These are phyloP conservation scores for Orthosia cruda DNA, from an alignment of 2,888 invertebrate species.

Conservation along the genomic window DNA sequence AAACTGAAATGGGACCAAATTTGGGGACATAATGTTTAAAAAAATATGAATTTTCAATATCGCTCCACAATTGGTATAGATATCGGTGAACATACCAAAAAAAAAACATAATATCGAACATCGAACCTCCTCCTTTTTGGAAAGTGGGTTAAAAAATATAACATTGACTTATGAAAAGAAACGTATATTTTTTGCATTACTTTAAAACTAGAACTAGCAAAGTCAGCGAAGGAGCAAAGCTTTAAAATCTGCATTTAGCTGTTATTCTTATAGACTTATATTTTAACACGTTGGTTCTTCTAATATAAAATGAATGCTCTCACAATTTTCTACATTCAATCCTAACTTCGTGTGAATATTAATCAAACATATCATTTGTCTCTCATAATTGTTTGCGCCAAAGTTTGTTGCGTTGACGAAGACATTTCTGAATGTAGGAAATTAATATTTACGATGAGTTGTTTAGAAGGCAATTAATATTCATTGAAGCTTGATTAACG, in stretches of 20 bases:
- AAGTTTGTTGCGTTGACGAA: constrained; percentile 9
- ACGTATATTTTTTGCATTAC: not conserved
- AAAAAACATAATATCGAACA: too few species aligned
- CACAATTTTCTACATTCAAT: constrained; percentile 26
- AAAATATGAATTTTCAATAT: too few species aligned
- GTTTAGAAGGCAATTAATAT: constrained; percentile 33
- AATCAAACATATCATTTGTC: constrained; percentile 48
- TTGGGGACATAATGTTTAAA: too few species aligned
- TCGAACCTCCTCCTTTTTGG: too few species aligned
- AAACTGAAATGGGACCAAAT: too few species aligned
- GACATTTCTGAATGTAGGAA: constrained; percentile 37
- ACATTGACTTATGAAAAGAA: too few species aligned
- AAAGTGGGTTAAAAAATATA: too few species aligned
- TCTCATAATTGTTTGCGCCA: constrained; percentile 35
- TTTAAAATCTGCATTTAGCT: not conserved
- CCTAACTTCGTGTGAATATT: constrained; percentile 21
- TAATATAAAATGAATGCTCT: constrained; percentile 10
- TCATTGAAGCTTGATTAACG: constrained; percentile 33
- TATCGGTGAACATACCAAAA: too few species aligned
- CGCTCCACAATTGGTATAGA: too few species aligned
- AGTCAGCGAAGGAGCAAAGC: not conserved
- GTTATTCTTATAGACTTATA: too few species aligned
- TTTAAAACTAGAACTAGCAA: not conserved
- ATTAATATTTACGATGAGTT: constrained; percentile 51
- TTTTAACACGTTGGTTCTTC: not conserved